Evolutionary conservation across 2,888 invertebrate species (phyloP).

Genomic region (Andrena marginata): DNA sequence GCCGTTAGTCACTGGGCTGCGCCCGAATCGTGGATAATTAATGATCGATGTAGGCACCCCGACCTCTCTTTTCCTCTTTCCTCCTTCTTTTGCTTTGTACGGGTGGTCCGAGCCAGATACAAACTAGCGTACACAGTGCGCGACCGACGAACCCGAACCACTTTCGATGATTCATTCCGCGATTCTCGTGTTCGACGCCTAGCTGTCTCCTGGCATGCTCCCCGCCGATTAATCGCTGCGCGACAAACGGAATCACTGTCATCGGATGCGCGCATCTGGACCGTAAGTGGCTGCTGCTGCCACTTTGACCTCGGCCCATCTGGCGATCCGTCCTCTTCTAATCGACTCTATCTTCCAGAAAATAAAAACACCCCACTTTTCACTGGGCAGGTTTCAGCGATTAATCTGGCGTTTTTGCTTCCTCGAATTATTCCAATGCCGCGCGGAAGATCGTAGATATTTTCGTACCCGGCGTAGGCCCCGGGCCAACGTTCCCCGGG

Average conservation of each 20-base stretch:
- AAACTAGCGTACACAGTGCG: constrained; percentile 36
- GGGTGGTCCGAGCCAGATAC: constrained; percentile 59
- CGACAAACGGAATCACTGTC: constrained; percentile 33
- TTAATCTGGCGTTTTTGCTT: neutral
- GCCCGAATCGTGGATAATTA: constrained; percentile 48
- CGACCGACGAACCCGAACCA: constrained; percentile 52
- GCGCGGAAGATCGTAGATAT: neutral
- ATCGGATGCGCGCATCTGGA: constrained; percentile 13
- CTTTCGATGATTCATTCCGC: constrained; percentile 70
- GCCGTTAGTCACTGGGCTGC: constrained; percentile 31
- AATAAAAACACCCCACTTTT: neutral
- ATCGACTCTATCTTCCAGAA: neutral
- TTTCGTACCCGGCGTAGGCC: neutral
- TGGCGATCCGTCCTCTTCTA: neutral
- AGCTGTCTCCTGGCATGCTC: constrained; percentile 47
- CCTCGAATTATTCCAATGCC: neutral
- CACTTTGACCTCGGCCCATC: constrained; percentile 3
- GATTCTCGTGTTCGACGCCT: constrained; percentile 51
- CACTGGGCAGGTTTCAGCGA: neutral
- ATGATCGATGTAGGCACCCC: constrained; percentile 43
- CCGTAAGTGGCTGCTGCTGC: constrained; percentile 23
- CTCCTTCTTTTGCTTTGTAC: neutral
- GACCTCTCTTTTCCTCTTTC: neutral
- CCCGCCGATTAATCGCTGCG: constrained; percentile 59
- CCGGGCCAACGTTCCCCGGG: constrained; percentile 34